These are phyloP conservation scores for Eupleurogrammus muticus DNA, from an alignment of 2,797 vertebrate genomes.

Conservation along the genomic window DNA sequence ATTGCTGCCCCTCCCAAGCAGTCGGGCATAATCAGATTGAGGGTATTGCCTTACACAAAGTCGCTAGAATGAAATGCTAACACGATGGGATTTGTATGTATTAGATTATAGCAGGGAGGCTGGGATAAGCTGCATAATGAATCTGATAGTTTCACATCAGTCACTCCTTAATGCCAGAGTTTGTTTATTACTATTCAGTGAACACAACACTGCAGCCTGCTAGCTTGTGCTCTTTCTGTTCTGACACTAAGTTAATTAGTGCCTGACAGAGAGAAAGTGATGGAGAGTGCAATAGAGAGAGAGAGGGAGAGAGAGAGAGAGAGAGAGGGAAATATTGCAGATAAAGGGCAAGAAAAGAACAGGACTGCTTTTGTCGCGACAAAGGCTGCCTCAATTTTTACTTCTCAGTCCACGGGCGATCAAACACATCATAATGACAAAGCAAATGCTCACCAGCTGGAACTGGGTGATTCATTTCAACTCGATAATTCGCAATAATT, in stretches of 20 bases:
- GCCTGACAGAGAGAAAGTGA: slow-evolving; percentile 62
- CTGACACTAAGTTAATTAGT: slow-evolving; percentile 78
- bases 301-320: slow-evolving; percentile 32
- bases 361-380: slow-evolving; percentile 46
- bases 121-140: slow-evolving; percentile 79
- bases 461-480: slow-evolving; percentile 47
- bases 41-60: slow-evolving; percentile 80
- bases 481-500: slow-evolving; percentile 43
- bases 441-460: slow-evolving; percentile 29
- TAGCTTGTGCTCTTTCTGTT: slow-evolving; percentile 67
- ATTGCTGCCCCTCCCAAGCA: slow-evolving; percentile 64
- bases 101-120: slow-evolving; percentile 81
- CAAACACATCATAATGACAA: slow-evolving; percentile 36
- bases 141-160: slow-evolving; percentile 82
- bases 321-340: slow-evolving; percentile 43
- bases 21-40: slow-evolving; percentile 81
- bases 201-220: slow-evolving; percentile 53
- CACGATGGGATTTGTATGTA: slow-evolving; percentile 81
- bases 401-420: slow-evolving; percentile 35
- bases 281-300: slow-evolving; percentile 44
- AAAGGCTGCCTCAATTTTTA: slow-evolving; percentile 27
- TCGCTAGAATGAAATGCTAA: slow-evolving; percentile 84
- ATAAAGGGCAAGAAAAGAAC: slow-evolving; percentile 52
- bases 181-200: slow-evolving; percentile 75
- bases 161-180: slow-evolving; percentile 78